Evolutionary conservation across 1,140 invertebrate species (phyloP).

Genomic region (Aphidius ervi): DNA sequence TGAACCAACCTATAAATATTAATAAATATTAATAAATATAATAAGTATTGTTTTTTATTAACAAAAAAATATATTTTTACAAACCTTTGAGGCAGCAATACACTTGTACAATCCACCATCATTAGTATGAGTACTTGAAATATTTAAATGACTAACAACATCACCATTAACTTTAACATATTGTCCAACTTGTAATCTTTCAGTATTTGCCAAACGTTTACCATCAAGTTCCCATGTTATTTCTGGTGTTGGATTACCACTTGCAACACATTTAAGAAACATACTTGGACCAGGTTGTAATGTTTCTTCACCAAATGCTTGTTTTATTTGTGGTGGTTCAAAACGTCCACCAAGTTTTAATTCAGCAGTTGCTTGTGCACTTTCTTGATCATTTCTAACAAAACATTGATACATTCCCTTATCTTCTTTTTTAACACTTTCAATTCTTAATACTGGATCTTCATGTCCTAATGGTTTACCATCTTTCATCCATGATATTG

Average conservation of each 20-base stretch:
- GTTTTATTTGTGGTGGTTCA: constrained; percentile 82
- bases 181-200: constrained; percentile 77
- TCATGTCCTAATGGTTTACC: constrained; percentile 77
- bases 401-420: constrained; percentile 98
- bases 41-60: too few species aligned
- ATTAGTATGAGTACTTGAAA: constrained; percentile 85
- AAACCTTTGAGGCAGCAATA: constrained; percentile 80
- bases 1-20: constrained; percentile 64
- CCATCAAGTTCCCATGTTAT: constrained; percentile 93
- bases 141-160: constrained; percentile 90
- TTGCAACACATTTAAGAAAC: constrained; percentile 75
- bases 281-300: constrained; percentile 81
- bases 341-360: constrained; percentile 86
- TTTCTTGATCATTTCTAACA: constrained; percentile 89
- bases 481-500: constrained; percentile 89
- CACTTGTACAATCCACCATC: constrained; percentile 93
- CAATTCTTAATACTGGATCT: constrained; percentile 76
- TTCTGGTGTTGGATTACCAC: constrained; percentile 90
- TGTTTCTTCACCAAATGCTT: constrained; percentile 81
- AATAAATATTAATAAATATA: neutral
- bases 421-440: constrained; percentile 88
- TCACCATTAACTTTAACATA: constrained; percentile 85
- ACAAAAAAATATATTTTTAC: neutral
- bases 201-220: constrained; percentile 75
- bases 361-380: constrained; percentile 86